These are phyloP conservation scores for Myopa testacea DNA, from an alignment of 2,888 invertebrate species.

Conservation along the genomic window DNA sequence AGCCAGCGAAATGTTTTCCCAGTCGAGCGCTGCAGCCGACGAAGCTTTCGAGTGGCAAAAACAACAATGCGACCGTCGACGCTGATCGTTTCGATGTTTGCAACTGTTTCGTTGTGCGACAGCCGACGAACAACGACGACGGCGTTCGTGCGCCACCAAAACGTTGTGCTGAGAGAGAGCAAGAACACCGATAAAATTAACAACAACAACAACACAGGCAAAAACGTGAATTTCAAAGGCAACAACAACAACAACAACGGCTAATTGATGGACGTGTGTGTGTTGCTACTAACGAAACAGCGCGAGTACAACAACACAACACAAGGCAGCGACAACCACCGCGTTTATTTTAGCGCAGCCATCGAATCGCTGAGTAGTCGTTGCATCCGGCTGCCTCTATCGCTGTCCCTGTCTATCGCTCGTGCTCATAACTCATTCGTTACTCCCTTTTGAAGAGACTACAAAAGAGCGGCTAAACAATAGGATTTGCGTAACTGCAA, in stretches of 20 bases:
- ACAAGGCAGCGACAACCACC: not conserved
- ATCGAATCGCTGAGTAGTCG: not conserved
- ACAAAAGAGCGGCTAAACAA: not conserved
- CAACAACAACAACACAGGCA: constrained; percentile 33
- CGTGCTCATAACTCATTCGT: not conserved
- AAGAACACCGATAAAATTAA: constrained; percentile 37
- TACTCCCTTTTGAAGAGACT: not conserved
- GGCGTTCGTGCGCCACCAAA: constrained; percentile 62
- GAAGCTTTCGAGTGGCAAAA: constrained; percentile 32
- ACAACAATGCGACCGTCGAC: constrained; percentile 64
- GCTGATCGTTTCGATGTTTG: constrained; percentile 67
- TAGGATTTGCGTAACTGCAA: not conserved
- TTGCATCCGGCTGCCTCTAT: not conserved
- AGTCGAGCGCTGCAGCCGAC: constrained; percentile 4
- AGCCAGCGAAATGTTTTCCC: not conserved
- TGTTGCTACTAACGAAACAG: constrained; percentile 17
- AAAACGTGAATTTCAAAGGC: too few species aligned
- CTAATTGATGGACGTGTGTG: constrained; percentile 23
- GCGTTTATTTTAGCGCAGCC: too few species aligned
- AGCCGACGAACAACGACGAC: constrained; percentile 47
- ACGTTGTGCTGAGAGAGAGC: constrained; percentile 39
- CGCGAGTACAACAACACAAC: constrained; percentile 14
- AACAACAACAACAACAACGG: constrained; percentile 37
- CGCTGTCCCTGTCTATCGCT: not conserved
- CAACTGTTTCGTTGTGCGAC: constrained; percentile 61